Evolutionary conservation across 64 coral and sea anemone genomes (phyloP).

Genomic region (Anthopleura sola): DNA sequence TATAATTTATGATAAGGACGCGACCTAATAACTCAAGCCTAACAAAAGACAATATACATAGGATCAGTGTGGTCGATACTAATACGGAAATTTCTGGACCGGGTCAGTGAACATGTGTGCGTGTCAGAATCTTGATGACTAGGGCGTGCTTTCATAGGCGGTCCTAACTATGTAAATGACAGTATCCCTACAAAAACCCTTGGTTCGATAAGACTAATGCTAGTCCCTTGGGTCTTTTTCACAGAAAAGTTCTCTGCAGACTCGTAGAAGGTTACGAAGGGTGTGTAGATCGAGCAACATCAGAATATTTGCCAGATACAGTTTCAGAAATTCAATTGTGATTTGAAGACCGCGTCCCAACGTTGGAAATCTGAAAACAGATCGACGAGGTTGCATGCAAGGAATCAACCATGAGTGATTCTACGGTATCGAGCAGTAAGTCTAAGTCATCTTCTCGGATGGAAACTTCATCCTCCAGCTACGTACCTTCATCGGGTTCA

Average conservation of each 20-base stretch:
- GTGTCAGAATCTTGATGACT: slow-evolving; percentile 20
- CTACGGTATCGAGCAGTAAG: slow-evolving; percentile 8
- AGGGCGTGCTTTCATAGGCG: slow-evolving; percentile 2
- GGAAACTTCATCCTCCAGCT: neutral
- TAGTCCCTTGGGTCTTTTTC: slow-evolving; percentile 24
- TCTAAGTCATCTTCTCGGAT: slow-evolving; percentile 6
- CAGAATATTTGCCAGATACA: neutral
- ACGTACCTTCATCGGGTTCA: neutral
- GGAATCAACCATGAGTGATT: slow-evolving; percentile 12
- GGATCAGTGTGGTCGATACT: neutral
- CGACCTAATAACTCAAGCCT: neutral
- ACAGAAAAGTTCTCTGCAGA: slow-evolving; percentile 22
- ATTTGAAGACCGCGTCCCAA: neutral
- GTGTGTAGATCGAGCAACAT: slow-evolving; percentile 11
- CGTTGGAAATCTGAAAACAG: neutral
- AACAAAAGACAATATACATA: slow-evolving; percentile 24
- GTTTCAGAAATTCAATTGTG: neutral
- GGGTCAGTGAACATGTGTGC: slow-evolving; percentile 27
- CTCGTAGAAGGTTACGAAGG: neutral
- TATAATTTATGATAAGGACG: slow-evolving; percentile 15
- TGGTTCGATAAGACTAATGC: slow-evolving; percentile 7
- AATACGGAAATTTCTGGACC: slow-evolving; percentile 22
- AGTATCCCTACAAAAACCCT: slow-evolving; percentile 21
- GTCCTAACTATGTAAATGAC: slow-evolving; percentile 37
- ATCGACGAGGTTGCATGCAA: neutral